Evolutionary conservation across 2,113 vertebrate species (phyloP).

Genomic region (Gila orcuttii): DNA sequence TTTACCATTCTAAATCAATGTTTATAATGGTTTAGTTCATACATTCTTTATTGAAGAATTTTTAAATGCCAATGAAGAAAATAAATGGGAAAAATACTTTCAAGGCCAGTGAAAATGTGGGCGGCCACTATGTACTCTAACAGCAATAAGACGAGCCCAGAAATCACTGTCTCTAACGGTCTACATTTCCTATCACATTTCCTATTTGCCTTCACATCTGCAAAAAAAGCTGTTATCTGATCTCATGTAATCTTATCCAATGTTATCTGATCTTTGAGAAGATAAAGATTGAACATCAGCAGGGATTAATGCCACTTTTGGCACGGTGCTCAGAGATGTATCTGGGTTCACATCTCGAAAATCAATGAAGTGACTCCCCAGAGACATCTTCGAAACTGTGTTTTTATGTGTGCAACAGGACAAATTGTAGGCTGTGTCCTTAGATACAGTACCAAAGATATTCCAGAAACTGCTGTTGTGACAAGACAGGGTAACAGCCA

Average conservation of each 20-base stretch:
- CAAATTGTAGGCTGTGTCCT: conserved; percentile 21
- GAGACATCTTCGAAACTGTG: conserved; percentile 13
- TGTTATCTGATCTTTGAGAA: neutral
- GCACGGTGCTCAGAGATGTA: neutral
- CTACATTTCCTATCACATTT: neutral
- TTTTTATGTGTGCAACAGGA: conserved; percentile 18
- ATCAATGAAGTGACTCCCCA: neutral
- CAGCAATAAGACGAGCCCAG: neutral
- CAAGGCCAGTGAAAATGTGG: neutral
- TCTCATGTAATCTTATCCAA: neutral
- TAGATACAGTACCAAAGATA: neutral
- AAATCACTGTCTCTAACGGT: neutral
- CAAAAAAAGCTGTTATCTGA: conserved; percentile 4
- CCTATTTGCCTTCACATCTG: neutral
- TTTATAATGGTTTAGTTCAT: neutral
- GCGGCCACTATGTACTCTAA: neutral
- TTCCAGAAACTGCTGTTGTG: neutral
- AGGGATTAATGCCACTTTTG: neutral
- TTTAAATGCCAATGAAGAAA: neutral
- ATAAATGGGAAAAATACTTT: neutral
- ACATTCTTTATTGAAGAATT: no score
- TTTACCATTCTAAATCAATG: neutral
- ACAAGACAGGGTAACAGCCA: neutral
- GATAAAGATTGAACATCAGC: conserved; percentile 4
- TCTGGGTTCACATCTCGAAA: conserved; percentile 15